phyloP scores from a whole-genome alignment of 2,113 vertebrate species.

The Lipophrys pholis region DNA sequence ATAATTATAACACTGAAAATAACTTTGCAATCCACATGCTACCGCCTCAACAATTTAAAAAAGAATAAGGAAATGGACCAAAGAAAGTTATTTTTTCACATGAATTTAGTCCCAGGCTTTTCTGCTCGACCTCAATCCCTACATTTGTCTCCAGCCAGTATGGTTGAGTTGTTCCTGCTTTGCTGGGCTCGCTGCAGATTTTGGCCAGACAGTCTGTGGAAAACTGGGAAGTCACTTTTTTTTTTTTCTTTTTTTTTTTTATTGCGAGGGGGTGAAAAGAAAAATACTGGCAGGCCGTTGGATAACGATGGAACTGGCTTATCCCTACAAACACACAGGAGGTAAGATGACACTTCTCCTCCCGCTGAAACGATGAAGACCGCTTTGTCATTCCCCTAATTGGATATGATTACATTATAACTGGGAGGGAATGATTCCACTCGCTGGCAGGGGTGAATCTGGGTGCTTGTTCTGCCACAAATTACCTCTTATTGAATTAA shows the following conservation, averaged over 20 bases:
- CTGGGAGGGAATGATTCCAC: constrained; percentile 54
- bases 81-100: too few species aligned
- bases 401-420: constrained; percentile 70
- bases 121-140: constrained; percentile 46
- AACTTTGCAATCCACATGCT: too few species aligned
- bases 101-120: background rate
- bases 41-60: too few species aligned
- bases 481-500: constrained; percentile 68
- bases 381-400: constrained; percentile 70
- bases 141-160: constrained; percentile 65
- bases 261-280: constrained; percentile 21
- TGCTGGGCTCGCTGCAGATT: constrained; percentile 66
- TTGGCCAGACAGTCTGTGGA: constrained; percentile 70
- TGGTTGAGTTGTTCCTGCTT: constrained; percentile 55
- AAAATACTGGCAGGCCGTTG: constrained; percentile 44
- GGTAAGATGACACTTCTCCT: constrained; percentile 64
- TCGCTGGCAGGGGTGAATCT: constrained; percentile 47
- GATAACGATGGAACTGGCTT: constrained; percentile 45
- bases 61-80: too few species aligned
- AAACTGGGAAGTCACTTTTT: constrained; percentile 51
- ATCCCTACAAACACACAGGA: constrained; percentile 44
- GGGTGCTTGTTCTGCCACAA: constrained; percentile 56
- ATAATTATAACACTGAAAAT: too few species aligned
- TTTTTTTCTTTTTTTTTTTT: background rate
- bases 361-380: constrained; percentile 43